These are phyloP conservation scores for Sphenopsis melanotis DNA, from an alignment of 2,797 vertebrate genomes.

Conservation along the genomic window DNA sequence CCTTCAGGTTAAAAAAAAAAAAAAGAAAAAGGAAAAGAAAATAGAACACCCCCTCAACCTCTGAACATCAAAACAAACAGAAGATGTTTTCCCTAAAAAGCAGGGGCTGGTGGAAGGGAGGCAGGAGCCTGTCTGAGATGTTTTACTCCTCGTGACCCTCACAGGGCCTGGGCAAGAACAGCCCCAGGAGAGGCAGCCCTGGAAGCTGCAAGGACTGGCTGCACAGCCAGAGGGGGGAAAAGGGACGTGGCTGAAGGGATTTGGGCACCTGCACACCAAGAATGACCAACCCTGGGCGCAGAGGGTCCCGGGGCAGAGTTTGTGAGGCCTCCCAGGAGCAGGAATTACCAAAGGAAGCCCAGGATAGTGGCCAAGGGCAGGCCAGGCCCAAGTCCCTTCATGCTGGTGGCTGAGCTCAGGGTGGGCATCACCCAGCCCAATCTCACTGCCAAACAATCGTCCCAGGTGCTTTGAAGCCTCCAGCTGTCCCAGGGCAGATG, in stretches of 20 bases:
- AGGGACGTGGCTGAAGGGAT: neutral
- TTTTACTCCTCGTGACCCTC: neutral
- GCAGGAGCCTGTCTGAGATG: neutral
- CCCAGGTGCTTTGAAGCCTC: accelerated
- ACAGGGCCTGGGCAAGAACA: neutral
- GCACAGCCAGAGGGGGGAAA: accelerated
- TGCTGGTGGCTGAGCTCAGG: accelerated
- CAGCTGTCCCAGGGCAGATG: neutral
- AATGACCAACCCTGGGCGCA: accelerated
- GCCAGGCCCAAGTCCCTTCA: neutral
- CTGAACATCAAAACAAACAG: neutral
- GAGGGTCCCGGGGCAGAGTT: accelerated
- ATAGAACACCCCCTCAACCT: accelerated
- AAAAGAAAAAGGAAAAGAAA: neutral
- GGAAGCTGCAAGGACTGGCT: neutral
- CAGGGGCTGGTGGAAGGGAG: accelerated
- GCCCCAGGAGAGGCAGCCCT: neutral
- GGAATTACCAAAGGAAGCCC: neutral
- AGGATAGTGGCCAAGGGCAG: accelerated
- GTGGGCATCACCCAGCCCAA: neutral
- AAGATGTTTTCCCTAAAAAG: neutral
- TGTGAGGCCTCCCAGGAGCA: neutral
- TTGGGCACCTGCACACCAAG: neutral
- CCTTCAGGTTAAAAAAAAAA: neutral
- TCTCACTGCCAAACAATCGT: neutral